Evolutionary conservation across 2,888 invertebrate genomes (phyloP).

Genomic region (Dicyrtomina minuta): DNA sequence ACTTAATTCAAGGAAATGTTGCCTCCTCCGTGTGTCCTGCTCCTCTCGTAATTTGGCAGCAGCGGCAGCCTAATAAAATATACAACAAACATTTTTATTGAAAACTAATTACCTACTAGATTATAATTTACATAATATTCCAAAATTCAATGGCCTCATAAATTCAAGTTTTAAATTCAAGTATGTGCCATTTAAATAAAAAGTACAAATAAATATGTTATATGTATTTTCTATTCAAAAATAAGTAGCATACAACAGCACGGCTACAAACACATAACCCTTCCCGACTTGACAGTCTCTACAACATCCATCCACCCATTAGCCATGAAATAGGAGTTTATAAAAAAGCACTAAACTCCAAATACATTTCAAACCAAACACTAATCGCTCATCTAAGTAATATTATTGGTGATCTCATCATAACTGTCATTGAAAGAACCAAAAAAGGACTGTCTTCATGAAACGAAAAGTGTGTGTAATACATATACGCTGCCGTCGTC

Average conservation of each 20-base stretch:
- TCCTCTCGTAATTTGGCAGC: constrained; percentile 50
- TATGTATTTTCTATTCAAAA: neutral
- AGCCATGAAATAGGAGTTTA: neutral
- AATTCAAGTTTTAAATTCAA: neutral
- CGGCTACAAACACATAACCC: neutral
- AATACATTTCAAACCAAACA: too few species aligned
- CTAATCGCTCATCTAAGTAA: neutral
- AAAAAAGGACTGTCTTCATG: constrained; percentile 1
- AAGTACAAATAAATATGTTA: neutral
- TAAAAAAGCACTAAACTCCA: too few species aligned
- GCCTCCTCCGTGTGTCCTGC: constrained; percentile 50
- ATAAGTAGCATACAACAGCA: neutral
- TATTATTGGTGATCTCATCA: constrained; percentile 26
- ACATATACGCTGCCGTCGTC: too few species aligned
- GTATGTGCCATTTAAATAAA: neutral
- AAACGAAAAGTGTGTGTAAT: constrained; percentile 4
- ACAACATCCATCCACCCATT: neutral
- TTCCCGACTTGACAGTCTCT: neutral
- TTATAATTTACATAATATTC: neutral
- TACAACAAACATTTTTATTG: constrained; percentile 4
- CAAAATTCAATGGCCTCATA: constrained; percentile 4
- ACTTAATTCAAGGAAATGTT: constrained; percentile 51
- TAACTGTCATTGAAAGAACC: constrained; percentile 20
- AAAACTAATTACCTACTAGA: neutral
- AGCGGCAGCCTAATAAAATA: constrained; percentile 41